Evolutionary conservation across 2,888 invertebrate species (phyloP).

Genomic region (Idaea aversata): DNA sequence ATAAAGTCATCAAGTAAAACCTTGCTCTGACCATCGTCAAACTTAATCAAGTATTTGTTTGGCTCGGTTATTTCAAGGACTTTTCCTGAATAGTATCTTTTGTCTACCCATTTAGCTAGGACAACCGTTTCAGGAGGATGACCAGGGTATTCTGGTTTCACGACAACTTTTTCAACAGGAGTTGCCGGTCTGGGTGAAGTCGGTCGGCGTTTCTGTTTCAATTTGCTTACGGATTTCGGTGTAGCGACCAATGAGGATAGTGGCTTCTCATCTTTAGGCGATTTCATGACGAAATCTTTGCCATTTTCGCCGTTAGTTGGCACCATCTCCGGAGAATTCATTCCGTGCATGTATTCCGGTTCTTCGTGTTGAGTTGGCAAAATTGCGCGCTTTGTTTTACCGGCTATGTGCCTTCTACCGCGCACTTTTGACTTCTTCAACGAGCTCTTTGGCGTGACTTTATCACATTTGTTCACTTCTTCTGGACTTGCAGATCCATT

Average conservation of each 20-base stretch:
- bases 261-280: slow-evolving; percentile 67
- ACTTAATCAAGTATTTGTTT: slow-evolving; percentile 82
- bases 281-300: slow-evolving; percentile 54
- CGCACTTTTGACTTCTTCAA: slow-evolving; percentile 70
- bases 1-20: slow-evolving; percentile 81
- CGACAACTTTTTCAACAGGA: slow-evolving; percentile 58
- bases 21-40: slow-evolving; percentile 83
- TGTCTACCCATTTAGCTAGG: slow-evolving; percentile 85
- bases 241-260: slow-evolving; percentile 56
- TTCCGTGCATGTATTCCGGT: slow-evolving; percentile 65
- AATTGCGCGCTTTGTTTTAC: slow-evolving; percentile 68
- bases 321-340: slow-evolving; percentile 76
- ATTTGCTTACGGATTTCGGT: slow-evolving; percentile 67
- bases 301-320: slow-evolving; percentile 62
- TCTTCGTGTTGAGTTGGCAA: slow-evolving; percentile 71
- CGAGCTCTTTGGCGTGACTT: slow-evolving; percentile 76
- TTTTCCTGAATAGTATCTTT: slow-evolving; percentile 83
- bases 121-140: slow-evolving; percentile 73
- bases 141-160: slow-evolving; percentile 64
- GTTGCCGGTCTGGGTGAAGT: slow-evolving; percentile 69
- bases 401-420: slow-evolving; percentile 64
- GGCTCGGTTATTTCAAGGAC: slow-evolving; percentile 78
- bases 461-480: slow-evolving; percentile 63
- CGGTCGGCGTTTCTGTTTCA: slow-evolving; percentile 67
- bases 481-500: slow-evolving; percentile 73